Conservation (phyloP, 2,113 vertebrate species). For the Struthidea cinerea region DNA sequence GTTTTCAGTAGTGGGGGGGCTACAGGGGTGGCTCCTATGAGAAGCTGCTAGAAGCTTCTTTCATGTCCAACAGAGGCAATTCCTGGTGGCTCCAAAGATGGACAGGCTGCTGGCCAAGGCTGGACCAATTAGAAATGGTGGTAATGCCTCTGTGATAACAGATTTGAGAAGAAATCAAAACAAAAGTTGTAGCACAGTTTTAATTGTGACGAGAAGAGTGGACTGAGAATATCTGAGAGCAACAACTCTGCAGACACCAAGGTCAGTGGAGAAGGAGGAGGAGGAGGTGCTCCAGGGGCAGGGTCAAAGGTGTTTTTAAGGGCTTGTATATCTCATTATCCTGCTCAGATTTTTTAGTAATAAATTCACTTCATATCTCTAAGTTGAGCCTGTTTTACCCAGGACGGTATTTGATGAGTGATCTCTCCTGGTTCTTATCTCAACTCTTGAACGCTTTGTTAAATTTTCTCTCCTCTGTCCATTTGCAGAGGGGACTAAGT, state of each 20-base stretch:
- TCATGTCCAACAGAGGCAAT: not conserved
- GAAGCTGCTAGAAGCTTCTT: not conserved
- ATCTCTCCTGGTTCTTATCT: not conserved
- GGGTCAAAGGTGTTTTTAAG: not conserved
- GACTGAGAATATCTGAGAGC: not conserved
- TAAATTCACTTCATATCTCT: not conserved
- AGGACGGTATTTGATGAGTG: not conserved
- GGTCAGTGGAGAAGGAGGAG: not conserved
- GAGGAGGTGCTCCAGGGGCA: fast-evolving
- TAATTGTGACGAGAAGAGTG: fast-evolving
- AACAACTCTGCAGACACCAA: not conserved
- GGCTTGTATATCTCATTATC: not conserved
- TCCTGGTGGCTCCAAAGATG: not conserved
- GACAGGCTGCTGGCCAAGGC: not conserved
- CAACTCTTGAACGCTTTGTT: no score
- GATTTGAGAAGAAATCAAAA: not conserved
- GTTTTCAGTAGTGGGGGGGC: not conserved
- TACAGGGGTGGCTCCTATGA: not conserved
- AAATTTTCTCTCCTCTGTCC: not conserved
- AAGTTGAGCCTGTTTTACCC: not conserved
- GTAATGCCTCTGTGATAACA: not conserved
- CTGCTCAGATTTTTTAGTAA: not conserved
- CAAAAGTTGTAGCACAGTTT: not conserved
- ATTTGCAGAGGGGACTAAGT: not conserved
- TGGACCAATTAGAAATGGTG: not conserved